Evolutionary conservation across 2,888 invertebrate genomes (phyloP), one percentile per base, ranked within the genome.

Genomic region (Hetaerina titia): DNA sequence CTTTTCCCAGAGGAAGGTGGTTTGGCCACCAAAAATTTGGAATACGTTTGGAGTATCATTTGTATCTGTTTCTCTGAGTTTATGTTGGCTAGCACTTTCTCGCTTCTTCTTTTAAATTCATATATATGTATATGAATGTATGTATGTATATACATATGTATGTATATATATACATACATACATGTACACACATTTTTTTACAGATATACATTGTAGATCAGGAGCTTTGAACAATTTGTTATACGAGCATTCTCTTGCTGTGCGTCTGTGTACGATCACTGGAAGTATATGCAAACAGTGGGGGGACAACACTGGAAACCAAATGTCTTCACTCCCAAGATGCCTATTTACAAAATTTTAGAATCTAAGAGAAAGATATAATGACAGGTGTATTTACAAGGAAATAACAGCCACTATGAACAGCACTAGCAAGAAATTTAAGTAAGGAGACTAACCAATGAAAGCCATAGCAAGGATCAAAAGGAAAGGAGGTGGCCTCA

Each of bases 311-410:
- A 92, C 64, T 74, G 69, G 92, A 69, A 92, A 60, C 69, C 64
- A 45, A 69, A 64, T 60, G 56, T 92, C 92, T 69, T 60, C 69
- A 74, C 92, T 92, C 92, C 92, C 92, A 22, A 90, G 25, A 31
- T 64, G 15, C 45, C 92, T 92, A 92, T 92, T 56, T 92, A 92
- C 92, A 92, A 56, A 56, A 69, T 92, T 74, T 92, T 64, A n/a
- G 45, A 92, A 69, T 74, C 92, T 92, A 92, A 92, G 64, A 69
- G 45, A 56, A 56, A 69, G 74, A 92, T 63, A 92, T 31, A 56
- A 69, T 74, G 74, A 69, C 69, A n/a, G 69, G 92, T 92, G 92
- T 92, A 92, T 92, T 69, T 92, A 92, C 92, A 92, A 92, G 69
- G 92, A 56, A 92, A 92, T 69, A 56, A 92, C 56, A 92, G 69